These are phyloP conservation scores for Panopea generosa DNA, from an alignment of 2,888 invertebrate genomes.

Conservation along the genomic window DNA sequence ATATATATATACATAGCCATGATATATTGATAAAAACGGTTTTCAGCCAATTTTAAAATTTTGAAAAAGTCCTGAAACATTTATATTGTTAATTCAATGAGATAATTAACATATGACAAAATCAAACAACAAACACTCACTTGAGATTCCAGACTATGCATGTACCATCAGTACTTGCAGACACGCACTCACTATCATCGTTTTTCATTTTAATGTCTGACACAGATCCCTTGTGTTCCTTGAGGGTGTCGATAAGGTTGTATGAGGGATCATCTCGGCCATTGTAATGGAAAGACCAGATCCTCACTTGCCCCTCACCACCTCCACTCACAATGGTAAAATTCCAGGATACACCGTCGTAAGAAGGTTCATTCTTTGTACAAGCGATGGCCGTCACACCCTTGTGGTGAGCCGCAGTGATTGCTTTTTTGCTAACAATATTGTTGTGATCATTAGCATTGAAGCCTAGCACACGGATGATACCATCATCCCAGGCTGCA, in stretches of 20 bases:
- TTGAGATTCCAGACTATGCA: constrained; percentile 96
- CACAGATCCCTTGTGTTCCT: constrained; percentile 96
- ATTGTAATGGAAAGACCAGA: constrained; percentile 76
- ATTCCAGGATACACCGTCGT: constrained; percentile 69
- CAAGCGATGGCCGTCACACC: constrained; percentile 94
- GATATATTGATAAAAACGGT: too few species aligned
- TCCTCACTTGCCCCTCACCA: constrained; percentile 92
- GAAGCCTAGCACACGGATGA: constrained; percentile 84
- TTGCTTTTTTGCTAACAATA: constrained; percentile 88
- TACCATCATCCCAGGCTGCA: constrained; percentile 86
- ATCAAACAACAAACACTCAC: constrained; percentile 86
- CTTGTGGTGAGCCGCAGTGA: constrained; percentile 95
- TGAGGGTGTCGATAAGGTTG: constrained; percentile 86
- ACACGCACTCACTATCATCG: constrained; percentile 93
- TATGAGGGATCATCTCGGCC: constrained; percentile 55
- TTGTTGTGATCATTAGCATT: constrained; percentile 88
- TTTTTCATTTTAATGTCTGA: constrained; percentile 92
- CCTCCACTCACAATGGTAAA: constrained; percentile 92
- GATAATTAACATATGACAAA: too few species aligned
- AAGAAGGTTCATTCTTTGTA: constrained; percentile 88
- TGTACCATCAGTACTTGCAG: constrained; percentile 96
- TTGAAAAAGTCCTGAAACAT: too few species aligned
- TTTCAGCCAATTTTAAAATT: too few species aligned
- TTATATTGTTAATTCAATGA: too few species aligned
- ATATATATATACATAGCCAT: too few species aligned